These are phyloP conservation scores for Coecobrya sp. DNA, from an alignment of 2,888 invertebrate species.

Conservation along the genomic window DNA sequence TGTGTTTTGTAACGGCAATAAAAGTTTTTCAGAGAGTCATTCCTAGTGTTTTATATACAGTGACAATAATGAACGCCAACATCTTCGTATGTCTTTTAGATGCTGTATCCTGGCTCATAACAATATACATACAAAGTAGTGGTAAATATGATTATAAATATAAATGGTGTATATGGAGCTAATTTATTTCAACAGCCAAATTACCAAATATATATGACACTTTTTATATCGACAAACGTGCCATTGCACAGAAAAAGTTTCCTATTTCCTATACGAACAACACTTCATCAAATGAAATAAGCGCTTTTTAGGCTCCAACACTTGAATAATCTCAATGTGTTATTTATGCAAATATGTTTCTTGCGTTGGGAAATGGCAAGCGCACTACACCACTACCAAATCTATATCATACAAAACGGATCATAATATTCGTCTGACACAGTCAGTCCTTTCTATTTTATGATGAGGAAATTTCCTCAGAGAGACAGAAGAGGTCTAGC, in stretches of 20 bases:
- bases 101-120: not conserved
- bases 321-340: conserved; percentile 54
- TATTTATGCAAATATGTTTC: conserved; percentile 54
- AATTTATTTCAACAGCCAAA: conserved; percentile 8
- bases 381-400: not conserved
- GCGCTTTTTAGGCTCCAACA: conserved; percentile 20
- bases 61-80: too few relatives aligned
- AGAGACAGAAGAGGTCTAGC: not conserved
- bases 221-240: not conserved
- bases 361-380: conserved; percentile 12
- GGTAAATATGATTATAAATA: not conserved
- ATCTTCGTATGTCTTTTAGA: not conserved
- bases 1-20: not conserved
- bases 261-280: not conserved
- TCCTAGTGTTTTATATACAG: not conserved
- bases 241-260: not conserved
- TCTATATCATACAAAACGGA: not conserved
- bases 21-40: not conserved
- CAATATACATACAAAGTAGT: not conserved
- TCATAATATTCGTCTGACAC: not conserved
- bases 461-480: conserved; percentile 3
- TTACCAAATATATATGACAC: conserved; percentile 1
- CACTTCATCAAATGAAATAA: conserved; percentile 51
- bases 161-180: not conserved
- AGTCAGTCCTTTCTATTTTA: not conserved